Base-by-base conservation (phyloP, 2,113 vertebrate species). In the Delphinapterus leucas region DNA sequence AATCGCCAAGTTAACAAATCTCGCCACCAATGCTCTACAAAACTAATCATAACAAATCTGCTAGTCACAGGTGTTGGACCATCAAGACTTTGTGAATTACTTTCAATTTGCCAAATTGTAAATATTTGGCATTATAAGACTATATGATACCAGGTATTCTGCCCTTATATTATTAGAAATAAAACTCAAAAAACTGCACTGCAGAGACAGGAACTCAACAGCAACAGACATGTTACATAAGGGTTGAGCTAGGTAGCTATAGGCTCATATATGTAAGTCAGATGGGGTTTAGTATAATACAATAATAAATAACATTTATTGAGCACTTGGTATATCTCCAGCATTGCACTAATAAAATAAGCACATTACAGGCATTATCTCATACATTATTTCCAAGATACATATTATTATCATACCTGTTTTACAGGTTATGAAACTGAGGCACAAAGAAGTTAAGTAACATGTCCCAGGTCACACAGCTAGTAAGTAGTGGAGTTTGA, bases 51-150 rank as follows among this genome's bases (percentile, higher is more conserved):
- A 95, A 86, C 26, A 96, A 85, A 89, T 49, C 23, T 60, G 28
- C 53, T 71, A 83, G 70, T 33, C 31, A 80, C 60, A 93, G 49
- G 77, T n/a, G 36, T 44, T 77, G 36, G 25, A 83, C 63, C 28
- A 93, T 44, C 25, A 93, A 74, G 36, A 49, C 21, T 86, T 79
- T 67, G 47, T 77, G 53, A 89, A 77, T 53, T 77, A 82, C 61
- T 71, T 97, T 83, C 44, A 71, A 87, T 41, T 61, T 82, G 31
- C 28, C 44, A 95, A 96, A 90, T 90, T 33, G 63, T 61, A 94
- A 65, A 84, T 33, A 77, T 82, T 9, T 90, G 74, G 41, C 88
- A 89, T 68, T 89, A 47, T 14, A 61, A 88, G 11, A 67, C 55
- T n/a, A 33, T 10, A 65, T 6, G 10, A 70, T 49, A 53, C 36